phyloP scores from a whole-genome alignment of 1,140 invertebrate genomes.

The Brachionus asplanchnoidis region DNA sequence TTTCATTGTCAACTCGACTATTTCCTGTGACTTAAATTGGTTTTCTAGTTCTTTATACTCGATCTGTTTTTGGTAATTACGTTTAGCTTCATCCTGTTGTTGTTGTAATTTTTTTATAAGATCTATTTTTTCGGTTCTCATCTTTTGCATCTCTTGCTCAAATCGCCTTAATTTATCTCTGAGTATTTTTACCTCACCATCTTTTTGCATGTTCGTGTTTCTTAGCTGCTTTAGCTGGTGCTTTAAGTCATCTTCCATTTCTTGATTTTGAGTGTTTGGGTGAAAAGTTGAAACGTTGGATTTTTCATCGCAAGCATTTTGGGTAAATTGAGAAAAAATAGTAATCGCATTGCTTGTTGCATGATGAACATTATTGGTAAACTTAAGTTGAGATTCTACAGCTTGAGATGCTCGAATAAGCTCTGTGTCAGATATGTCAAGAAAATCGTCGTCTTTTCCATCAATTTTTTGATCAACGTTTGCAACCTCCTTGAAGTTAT shows the following conservation, averaged over 20 bases:
- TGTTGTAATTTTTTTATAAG: constrained; percentile 19
- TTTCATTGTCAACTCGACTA: constrained; percentile 25
- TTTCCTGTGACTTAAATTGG: constrained; percentile 31
- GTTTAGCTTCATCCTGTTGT: constrained; percentile 19
- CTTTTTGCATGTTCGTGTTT: constrained; percentile 35
- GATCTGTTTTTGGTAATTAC: constrained; percentile 26
- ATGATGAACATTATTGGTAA: constrained; percentile 38
- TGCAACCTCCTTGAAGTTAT: neutral
- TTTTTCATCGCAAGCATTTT: neutral
- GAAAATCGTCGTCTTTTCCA: constrained; percentile 29
- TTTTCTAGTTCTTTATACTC: constrained; percentile 36
- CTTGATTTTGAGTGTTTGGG: neutral
- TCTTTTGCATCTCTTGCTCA: constrained; percentile 32
- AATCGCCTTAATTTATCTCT: constrained; percentile 33
- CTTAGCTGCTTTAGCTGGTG: neutral
- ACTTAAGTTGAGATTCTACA: constrained; percentile 31
- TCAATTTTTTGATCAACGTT: neutral
- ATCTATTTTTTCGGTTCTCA: constrained; percentile 3
- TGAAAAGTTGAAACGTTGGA: neutral
- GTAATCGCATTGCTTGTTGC: constrained; percentile 33
- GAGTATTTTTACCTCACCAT: constrained; percentile 37
- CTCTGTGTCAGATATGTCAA: constrained; percentile 38
- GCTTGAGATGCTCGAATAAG: constrained; percentile 36
- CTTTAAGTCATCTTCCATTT: neutral
- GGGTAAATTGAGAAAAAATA: constrained; percentile 29